Percentiles rank a stretch among this genome's conserved stretches.
These are phyloP conservation scores for Cremastinae sp. DNA, from an alignment of 2,888 invertebrate species.

Conservation along the genomic window DNA sequence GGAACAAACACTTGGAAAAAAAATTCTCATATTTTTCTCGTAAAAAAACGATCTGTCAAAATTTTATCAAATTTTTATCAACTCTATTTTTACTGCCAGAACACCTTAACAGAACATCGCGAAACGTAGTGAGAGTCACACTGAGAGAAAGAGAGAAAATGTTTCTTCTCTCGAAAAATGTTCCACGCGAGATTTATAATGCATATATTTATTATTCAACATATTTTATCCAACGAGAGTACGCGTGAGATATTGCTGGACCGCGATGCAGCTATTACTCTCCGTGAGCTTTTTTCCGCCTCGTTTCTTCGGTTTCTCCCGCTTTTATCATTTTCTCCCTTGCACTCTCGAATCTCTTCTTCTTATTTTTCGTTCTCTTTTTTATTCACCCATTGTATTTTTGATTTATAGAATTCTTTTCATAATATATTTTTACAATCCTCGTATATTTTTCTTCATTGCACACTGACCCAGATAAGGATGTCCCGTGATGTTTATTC, in stretches of 20 bases:
- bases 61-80: too few species aligned
- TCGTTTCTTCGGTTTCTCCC: slow-evolving; percentile 56
- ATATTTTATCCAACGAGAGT: slow-evolving; percentile 46
- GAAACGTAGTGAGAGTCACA: too few species aligned
- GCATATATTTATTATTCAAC: slow-evolving; percentile 52
- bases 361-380: too few species aligned
- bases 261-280: slow-evolving; percentile 14
- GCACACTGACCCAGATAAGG: slow-evolving; percentile 21
- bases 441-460: slow-evolving; percentile 3
- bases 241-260: not conserved
- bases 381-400: too few species aligned
- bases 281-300: slow-evolving; percentile 48
- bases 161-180: slow-evolving; percentile 17
- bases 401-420: too few species aligned
- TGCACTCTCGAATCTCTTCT: not conserved
- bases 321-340: slow-evolving; percentile 11
- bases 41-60: too few species aligned
- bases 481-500: slow-evolving; percentile 20
- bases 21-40: too few species aligned
- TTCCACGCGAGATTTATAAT: slow-evolving; percentile 44
- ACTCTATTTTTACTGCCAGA: too few species aligned
- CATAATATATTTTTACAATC: too few species aligned
- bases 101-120: too few species aligned
- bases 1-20: too few species aligned
- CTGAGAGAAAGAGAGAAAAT: slow-evolving; percentile 30